Percentiles rank a stretch among this genome's conserved stretches.
Evolutionary conservation across 2,888 invertebrate species (phyloP).

Genomic region (Calameuta idolon): DNA sequence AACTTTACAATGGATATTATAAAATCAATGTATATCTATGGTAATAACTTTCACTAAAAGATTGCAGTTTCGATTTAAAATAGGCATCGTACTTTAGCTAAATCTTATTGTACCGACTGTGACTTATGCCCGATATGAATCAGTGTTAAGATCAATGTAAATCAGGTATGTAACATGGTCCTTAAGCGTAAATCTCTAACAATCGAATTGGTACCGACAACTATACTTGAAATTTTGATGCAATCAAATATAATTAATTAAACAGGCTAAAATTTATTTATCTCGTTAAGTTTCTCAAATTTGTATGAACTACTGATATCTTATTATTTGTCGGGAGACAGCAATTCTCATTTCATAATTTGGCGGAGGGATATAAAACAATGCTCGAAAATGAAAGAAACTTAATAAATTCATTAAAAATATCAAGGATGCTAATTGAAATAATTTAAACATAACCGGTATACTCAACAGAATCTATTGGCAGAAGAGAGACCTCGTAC

Average conservation of each 20-base stretch:
- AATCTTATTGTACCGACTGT: not conserved
- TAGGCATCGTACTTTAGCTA: not conserved
- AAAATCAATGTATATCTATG: not conserved
- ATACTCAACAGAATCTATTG: too few relatives aligned
- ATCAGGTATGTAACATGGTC: too few relatives aligned
- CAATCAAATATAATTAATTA: not conserved
- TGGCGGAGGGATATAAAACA: too few relatives aligned
- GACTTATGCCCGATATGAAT: not conserved
- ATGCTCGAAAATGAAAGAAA: too few relatives aligned
- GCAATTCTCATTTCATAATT: too few relatives aligned
- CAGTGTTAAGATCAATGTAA: not conserved
- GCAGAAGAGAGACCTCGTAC: too few relatives aligned
- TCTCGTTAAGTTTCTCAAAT: not conserved
- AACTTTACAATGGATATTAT: not conserved
- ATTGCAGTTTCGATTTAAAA: not conserved
- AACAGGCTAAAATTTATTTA: not conserved
- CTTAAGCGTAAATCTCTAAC: too few relatives aligned
- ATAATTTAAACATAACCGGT: too few relatives aligned
- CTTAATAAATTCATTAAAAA: too few relatives aligned
- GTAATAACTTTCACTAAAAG: not conserved
- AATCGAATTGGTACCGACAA: not conserved
- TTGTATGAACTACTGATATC: not conserved
- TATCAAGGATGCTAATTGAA: too few relatives aligned
- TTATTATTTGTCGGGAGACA: too few relatives aligned
- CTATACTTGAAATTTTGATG: not conserved